phyloP scores from a whole-genome alignment of 2,113 vertebrate species.

The Haplochromis burtoni region DNA sequence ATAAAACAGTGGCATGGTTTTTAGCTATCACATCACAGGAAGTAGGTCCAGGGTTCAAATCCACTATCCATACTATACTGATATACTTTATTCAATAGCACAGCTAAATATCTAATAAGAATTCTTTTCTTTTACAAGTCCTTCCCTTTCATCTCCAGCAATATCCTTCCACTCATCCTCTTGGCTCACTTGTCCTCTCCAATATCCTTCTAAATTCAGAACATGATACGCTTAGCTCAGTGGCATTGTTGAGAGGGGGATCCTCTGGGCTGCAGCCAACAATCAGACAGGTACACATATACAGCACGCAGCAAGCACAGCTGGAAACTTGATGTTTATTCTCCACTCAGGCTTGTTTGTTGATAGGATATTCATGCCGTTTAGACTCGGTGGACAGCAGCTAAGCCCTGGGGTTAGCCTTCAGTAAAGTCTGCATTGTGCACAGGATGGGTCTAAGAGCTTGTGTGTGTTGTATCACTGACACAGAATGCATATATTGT shows the following conservation, averaged over 20 bases:
- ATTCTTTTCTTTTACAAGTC: not conserved
- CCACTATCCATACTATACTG: not conserved
- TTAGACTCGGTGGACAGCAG: not conserved
- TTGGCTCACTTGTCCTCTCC: not conserved
- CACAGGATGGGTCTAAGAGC: not conserved
- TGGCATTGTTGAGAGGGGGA: not conserved
- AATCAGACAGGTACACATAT: not conserved
- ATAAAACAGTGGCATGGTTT: not conserved
- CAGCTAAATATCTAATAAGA: not conserved
- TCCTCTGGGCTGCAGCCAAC: not conserved
- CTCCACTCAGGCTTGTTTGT: not conserved
- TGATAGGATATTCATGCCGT: not conserved
- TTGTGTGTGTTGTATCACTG: not conserved
- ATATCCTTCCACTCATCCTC: not conserved
- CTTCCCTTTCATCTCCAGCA: not conserved
- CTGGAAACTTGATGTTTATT: not conserved
- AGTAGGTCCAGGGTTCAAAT: not conserved
- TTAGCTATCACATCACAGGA: not conserved
- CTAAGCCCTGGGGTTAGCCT: not conserved
- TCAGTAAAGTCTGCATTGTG: not conserved
- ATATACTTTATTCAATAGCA: not conserved
- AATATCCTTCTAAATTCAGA: constrained; percentile 2
- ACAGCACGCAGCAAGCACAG: not conserved
- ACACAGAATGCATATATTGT: not conserved
- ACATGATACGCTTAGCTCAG: not conserved